Base-by-base conservation (phyloP, 2,113 vertebrate genomes). In the Tichodroma muraria region DNA sequence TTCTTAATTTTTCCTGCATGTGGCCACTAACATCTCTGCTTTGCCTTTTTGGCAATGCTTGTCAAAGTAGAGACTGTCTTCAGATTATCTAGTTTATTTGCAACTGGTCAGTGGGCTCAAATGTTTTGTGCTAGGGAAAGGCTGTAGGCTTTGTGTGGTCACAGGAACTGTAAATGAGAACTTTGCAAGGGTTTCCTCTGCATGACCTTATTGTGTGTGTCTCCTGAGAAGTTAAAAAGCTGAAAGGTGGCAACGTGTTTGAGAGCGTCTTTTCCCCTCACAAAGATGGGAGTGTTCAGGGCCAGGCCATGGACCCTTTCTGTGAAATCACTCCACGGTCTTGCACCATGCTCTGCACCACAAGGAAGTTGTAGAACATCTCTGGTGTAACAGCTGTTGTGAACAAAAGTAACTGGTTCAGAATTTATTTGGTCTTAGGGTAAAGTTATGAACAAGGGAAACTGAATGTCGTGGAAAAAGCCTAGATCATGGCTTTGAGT, bases 331-430 rank as follows among this genome's bases (percentile, higher is more conserved):
- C 53, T 35, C n/a, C 49, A 16, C 30, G 49, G 25, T 24, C 56
- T 66, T 54, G n/a, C 15, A 47, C 13, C 13, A 2, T 14, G 4
- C 13, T 61, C n/a, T 69, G n/a, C 27, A 35, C 33, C 13, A 4
- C 18, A 7, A 25, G 11, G 24, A 52, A 64, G 30, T n/a, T 15
- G n/a, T 14, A 82, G 59, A 68, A 59, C 10, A 37, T 24, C 30
- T 84, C 23, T 0, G 1, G 20, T 1, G 2, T 33, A 35, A 7
- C 15, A 59, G 18, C 52, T 59, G 4, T 31, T 59, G 21, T 47
- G n/a, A 66, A 50, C 22, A 72, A 59, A 84, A 70, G 18, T 30
- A 37, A 40, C 17, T 31, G 28, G 4, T n/a, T 85, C 56, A 24
- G 56, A 52, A 27, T 68, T 75, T n/a, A 30, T 59, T 89, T 14